These are phyloP conservation scores for Salvator merianae DNA, from an alignment of 2,113 vertebrate species.

Conservation along the genomic window DNA sequence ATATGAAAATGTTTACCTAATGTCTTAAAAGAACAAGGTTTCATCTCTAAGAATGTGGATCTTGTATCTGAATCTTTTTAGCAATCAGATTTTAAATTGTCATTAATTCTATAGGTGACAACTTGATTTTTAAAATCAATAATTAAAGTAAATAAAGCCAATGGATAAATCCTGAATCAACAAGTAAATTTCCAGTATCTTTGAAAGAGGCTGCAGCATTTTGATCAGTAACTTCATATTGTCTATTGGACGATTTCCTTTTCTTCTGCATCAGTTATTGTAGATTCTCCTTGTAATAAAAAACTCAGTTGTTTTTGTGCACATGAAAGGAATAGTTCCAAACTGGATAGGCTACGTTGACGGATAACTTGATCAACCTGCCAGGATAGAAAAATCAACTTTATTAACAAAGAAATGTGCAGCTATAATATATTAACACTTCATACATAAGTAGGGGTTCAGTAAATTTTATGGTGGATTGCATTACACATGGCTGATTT, in stretches of 20 bases:
- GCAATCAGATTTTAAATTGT: slow-evolving; percentile 9
- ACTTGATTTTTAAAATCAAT: neutral
- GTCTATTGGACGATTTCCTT: slow-evolving; percentile 28
- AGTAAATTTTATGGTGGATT: neutral
- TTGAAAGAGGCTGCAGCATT: slow-evolving; percentile 29
- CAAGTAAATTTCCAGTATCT: slow-evolving; percentile 16
- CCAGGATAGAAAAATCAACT: neutral
- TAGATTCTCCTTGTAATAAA: slow-evolving; percentile 72
- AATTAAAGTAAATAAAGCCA: slow-evolving; percentile 23
- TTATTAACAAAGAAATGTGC: slow-evolving; percentile 24
- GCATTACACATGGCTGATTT: neutral
- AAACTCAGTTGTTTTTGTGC: slow-evolving; percentile 79
- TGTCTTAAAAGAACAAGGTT: neutral
- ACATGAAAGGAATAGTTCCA: slow-evolving; percentile 85
- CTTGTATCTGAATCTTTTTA: neutral
- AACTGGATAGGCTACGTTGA: slow-evolving; percentile 77
- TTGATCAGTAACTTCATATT: slow-evolving; percentile 42
- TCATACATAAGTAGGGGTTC: neutral
- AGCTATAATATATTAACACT: neutral
- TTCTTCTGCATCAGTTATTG: slow-evolving; percentile 50
- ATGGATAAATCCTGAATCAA: slow-evolving; percentile 31
- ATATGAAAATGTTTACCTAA: neutral
- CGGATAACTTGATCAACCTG: slow-evolving; percentile 80
- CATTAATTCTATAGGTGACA: neutral
- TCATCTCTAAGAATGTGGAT: neutral